A percentile compares a stretch with the other conserved stretches of the same genome.
phyloP scores from a whole-genome alignment of 2,888 invertebrate species.

The Ormyrus pomaceus region DNA sequence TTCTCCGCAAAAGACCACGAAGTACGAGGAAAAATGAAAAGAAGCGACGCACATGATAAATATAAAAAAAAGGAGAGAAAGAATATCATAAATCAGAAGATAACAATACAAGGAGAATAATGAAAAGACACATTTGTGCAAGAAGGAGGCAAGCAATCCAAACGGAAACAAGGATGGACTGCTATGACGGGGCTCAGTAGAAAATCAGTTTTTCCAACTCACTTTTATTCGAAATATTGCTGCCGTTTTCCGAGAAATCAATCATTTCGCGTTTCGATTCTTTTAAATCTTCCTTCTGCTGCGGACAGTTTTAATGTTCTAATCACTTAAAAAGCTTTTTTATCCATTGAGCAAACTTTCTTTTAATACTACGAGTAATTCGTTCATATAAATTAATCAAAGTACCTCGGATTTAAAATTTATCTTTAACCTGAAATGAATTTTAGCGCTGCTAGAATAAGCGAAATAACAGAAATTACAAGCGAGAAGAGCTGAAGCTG shows the following conservation, averaged over 20 bases:
- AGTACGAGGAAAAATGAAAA: background rate
- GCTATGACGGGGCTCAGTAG: background rate
- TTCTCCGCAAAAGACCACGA: too few species aligned
- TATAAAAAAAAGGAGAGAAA: too few species aligned
- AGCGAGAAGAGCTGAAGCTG: background rate
- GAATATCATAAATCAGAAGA: conserved; percentile 6
- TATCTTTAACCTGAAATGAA: too few species aligned
- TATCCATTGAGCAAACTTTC: too few species aligned
- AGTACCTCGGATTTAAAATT: too few species aligned
- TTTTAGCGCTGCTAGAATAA: background rate
- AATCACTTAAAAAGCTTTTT: too few species aligned
- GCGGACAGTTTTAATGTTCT: too few species aligned
- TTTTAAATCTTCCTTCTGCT: too few species aligned
- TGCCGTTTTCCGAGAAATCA: conserved; percentile 1
- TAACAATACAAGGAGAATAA: conserved; percentile 48
- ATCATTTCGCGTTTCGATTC: too few species aligned
- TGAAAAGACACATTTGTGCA: conserved; percentile 57
- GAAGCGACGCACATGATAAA: background rate
- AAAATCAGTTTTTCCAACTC: conserved; percentile 42
- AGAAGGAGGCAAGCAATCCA: background rate
- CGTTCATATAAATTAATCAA: too few species aligned
- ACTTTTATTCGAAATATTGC: conserved; percentile 24
- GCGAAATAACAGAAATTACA: conserved; percentile 12
- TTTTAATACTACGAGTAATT: too few species aligned
- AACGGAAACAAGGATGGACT: background rate